These are phyloP conservation scores for Pangasius macronema DNA, from an alignment of 2,797 vertebrate species.

Conservation along the genomic window DNA sequence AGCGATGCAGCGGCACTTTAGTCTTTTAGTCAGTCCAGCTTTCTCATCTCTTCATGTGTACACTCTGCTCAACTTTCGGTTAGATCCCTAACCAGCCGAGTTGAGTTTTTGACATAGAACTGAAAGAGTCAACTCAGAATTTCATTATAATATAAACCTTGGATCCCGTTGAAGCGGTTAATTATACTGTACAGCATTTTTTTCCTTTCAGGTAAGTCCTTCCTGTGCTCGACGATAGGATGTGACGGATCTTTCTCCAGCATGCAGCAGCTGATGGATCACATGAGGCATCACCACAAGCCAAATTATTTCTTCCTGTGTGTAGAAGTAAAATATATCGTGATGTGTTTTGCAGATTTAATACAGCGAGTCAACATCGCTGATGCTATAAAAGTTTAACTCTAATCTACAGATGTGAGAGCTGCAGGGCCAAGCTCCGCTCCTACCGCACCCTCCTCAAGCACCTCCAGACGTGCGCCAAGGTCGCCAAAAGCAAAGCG, in stretches of 20 bases:
- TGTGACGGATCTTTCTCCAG: conserved; percentile 82
- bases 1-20: neutral
- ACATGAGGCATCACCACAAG: conserved; percentile 91
- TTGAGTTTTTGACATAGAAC: too few species aligned
- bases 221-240: conserved; percentile 80
- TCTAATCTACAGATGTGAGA: conserved; percentile 81
- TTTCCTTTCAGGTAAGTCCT: conserved; percentile 78
- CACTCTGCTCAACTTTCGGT: too few species aligned
- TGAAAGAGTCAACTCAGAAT: neutral
- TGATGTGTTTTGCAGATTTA: neutral
- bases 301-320: conserved; percentile 94
- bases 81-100: too few species aligned
- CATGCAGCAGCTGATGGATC: conserved; percentile 93
- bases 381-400: neutral
- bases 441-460: conserved; percentile 91
- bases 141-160: neutral
- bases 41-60: too few species aligned
- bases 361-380: neutral
- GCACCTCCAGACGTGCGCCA: conserved; percentile 91
- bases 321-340: neutral
- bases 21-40: neutral
- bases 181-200: too few species aligned
- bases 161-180: too few species aligned
- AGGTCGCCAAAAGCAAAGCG: conserved; percentile 77
- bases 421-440: conserved; percentile 88